Evolutionary conservation across 2,888 invertebrate species (phyloP), one percentile per base, ranked within the genome.

Genomic region (Isotomurus palustris): DNA sequence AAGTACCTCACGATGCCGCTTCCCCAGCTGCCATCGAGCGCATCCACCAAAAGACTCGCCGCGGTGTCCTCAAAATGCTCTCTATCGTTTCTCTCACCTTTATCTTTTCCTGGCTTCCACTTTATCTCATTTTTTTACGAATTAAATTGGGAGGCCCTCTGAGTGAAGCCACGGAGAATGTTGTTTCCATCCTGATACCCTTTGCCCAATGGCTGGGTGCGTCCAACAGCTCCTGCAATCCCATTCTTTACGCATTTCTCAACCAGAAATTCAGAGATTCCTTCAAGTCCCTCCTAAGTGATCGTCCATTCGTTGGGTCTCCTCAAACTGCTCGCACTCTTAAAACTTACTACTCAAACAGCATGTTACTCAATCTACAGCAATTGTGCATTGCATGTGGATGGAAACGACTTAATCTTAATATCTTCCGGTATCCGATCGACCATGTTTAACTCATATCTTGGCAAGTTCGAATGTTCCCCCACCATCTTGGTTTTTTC

Each of bases 1-100:
- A 72, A 41, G 71, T 78, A 32, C 78, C 78, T 0, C 77, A 77
- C 1, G 91, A 92, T 73, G 88, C 91, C 14, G 2, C 40, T 35
- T 58, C 65, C 19, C 48, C 63, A 48, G 51, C 58, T 19, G 65
- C 70, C 36, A 68, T 72, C 29, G 73, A 73, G 43, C 60, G 68
- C 25, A 71, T 75, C 56, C 72, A 75, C 28, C 73, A 74, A 44
- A 69, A 73, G 45, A 73, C 74, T n/a, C 74, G 73, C 61, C 71
- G 72, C 50, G 71, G 62, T 1, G 76, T 75, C 3, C 71, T 76
- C 56, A 76, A 80, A 73, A 81, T 81, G 81, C 72, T 81, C 47
- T 73, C 80, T 36, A 77, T 79, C 6, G 80, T 81, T 22, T 78
- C 80, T 2, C 72, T 80, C 1, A 73, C 79, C 22, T 81, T 81